Base-by-base conservation (phyloP, 2,888 invertebrate genomes). In the Lasius platythorax region DNA sequence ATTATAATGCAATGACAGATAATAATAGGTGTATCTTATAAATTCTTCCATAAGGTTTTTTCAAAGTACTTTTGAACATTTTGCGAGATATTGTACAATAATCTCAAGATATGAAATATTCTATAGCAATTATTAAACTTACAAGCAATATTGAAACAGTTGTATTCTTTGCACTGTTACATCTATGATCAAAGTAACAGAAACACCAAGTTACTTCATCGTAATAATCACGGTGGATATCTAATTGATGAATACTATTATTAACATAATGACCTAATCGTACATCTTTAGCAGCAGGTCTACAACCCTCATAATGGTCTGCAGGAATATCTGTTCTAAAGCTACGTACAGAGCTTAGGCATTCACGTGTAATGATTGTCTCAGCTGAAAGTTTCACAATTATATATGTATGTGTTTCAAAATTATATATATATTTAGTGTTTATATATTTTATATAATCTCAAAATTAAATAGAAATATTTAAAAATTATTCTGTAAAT, bases 231-330 rank as follows among this genome's bases (percentile, higher is more conserved):
- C 98, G 97, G 95, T 97, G 97, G 43, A 98, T 96, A 94, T 99
- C 98, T 75, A 98, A 96, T 94, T 99, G 98, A 91, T 97, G 97
- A 67, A 98, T 97, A 2, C 97, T 96, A 93, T 98, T 98, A 93
- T 98, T 98, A 0, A 98, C 98, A 95, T 98, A 98, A 94, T 98
- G 97, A 0, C 97, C 98, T 85, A 98, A 95, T 90, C 97, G 97
- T 1, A 97, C 96, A 95, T 98, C 98, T 91, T 96, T 96, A 0
- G 98, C 97, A 37, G 98, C 97, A 11, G 97, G 96, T 81, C 98
- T 96, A 92, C 98, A 99, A 0, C 99, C 99, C 95, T 99, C 98
- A 94, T 98, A 99, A 85, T 97, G 97, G 94, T 99, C 98, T 0
- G 98, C 98, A 8, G 98, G 98, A 91, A 99, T 97, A 92, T 99